Conservation (phyloP, 2,888 invertebrate genomes). For the Drosophila basisetae region DNA sequence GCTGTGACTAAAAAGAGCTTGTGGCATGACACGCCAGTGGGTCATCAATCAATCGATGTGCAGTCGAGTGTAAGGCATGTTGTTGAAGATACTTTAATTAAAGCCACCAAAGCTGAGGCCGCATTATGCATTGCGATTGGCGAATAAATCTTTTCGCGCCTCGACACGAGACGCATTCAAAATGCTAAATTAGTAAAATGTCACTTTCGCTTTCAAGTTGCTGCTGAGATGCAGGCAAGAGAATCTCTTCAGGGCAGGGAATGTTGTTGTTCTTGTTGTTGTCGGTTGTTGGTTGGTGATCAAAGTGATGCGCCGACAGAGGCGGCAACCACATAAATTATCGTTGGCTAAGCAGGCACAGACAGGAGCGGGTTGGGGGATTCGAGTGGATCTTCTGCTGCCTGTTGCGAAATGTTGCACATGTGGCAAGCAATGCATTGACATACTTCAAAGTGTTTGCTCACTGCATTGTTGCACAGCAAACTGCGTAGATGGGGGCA, state of each 20-base stretch:
- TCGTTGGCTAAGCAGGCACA: conserved; percentile 75
- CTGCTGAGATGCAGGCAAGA: conserved; percentile 20
- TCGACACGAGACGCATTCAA: conserved; percentile 68
- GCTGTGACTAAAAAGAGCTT: not conserved
- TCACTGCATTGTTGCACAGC: conserved; percentile 42
- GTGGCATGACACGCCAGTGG: conserved; percentile 24
- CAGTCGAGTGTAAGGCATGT: conserved; percentile 33
- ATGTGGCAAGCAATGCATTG: conserved; percentile 76
- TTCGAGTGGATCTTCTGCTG: conserved; percentile 10
- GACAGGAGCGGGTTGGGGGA: conserved; percentile 47
- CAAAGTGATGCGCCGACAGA: conserved; percentile 61
- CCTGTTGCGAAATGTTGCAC: conserved; percentile 69
- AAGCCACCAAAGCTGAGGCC: conserved; percentile 27
- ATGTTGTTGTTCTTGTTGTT: conserved; percentile 40
- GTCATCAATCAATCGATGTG: conserved; percentile 56
- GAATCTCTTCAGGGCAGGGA: conserved; percentile 24
- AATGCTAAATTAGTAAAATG: conserved; percentile 81
- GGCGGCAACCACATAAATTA: conserved; percentile 75
- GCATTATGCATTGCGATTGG: conserved; percentile 53
- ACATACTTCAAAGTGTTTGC: conserved; percentile 74
- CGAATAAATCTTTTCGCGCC: conserved; percentile 70
- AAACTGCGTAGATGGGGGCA: not conserved
- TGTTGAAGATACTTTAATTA: conserved; percentile 58
- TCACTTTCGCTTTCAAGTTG: conserved; percentile 77
- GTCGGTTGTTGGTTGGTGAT: conserved; percentile 49